Percentiles rank a stretch among this genome's conserved stretches.
Evolutionary conservation across 1,140 invertebrate species (phyloP).

Genomic region (Zaprionus nigranus): DNA sequence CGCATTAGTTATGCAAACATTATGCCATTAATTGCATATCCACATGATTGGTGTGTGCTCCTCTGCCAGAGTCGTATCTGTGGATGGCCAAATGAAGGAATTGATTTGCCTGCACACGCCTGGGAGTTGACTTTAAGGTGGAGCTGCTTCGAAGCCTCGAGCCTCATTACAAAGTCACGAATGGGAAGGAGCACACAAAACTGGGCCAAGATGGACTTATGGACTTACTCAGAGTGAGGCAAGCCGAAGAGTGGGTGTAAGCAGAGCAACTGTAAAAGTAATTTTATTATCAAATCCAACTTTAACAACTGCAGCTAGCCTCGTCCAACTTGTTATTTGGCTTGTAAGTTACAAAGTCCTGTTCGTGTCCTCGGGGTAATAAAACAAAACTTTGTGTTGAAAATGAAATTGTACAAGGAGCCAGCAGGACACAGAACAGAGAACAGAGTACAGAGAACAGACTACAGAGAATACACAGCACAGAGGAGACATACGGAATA

Average conservation of each 20-base stretch:
- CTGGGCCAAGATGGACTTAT: constrained; percentile 71
- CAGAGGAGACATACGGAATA: constrained; percentile 3
- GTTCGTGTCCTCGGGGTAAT: constrained; percentile 81
- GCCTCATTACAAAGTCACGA: constrained; percentile 76
- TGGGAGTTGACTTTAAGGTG: constrained; percentile 20
- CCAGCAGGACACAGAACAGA: neutral
- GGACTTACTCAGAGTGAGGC: constrained; percentile 40
- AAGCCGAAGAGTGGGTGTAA: neutral
- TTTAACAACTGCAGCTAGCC: constrained; percentile 74
- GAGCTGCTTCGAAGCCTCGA: constrained; percentile 20
- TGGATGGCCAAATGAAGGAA: constrained; percentile 37
- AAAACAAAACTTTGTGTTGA: constrained; percentile 83
- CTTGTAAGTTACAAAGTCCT: constrained; percentile 83
- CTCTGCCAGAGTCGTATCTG: neutral
- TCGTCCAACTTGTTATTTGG: constrained; percentile 80
- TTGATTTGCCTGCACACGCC: constrained; percentile 1
- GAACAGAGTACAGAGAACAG: neutral
- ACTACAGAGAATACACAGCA: neutral
- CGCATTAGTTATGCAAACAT: constrained; percentile 68
- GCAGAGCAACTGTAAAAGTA: constrained; percentile 68
- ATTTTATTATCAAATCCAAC: constrained; percentile 82
- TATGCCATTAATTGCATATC: constrained; percentile 76
- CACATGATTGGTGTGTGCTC: constrained; percentile 50
- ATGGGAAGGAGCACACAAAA: constrained; percentile 39
- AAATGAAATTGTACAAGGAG: constrained; percentile 79